Evolutionary conservation across 2,888 invertebrate genomes (phyloP).

Genomic region (Protodeltote pygarga): DNA sequence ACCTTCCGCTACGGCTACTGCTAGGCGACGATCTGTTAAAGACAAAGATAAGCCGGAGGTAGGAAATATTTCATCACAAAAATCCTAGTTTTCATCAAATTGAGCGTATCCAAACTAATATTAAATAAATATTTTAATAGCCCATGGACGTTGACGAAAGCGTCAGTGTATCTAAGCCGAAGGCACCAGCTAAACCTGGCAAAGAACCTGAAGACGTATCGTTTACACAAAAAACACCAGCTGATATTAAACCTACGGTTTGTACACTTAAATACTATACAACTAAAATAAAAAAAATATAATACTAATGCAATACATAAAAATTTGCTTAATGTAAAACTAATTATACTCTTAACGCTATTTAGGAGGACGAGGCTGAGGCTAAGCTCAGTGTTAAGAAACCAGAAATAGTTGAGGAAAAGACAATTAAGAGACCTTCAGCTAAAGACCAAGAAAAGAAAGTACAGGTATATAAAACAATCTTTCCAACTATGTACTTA

Average conservation of each 20-base stretch:
- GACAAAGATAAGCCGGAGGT: conserved; percentile 81
- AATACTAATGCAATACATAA: neutral
- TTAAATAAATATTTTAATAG: conserved; percentile 58
- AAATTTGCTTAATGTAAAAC: neutral
- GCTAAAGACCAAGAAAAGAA: conserved; percentile 70
- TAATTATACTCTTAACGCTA: conserved; percentile 36
- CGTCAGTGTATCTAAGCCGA: conserved; percentile 75
- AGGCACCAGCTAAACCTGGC: conserved; percentile 72
- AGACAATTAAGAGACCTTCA: conserved; percentile 78
- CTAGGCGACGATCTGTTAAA: conserved; percentile 78
- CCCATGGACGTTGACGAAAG: conserved; percentile 84
- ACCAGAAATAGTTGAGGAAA: conserved; percentile 80
- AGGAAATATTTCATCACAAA: conserved; percentile 28
- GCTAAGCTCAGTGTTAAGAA: conserved; percentile 82
- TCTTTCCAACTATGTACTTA: too few species aligned
- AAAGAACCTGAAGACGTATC: conserved; percentile 80
- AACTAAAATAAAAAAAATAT: neutral
- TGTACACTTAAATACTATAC: conserved; percentile 52
- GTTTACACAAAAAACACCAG: conserved; percentile 82
- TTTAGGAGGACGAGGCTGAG: conserved; percentile 78
- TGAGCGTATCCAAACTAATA: conserved; percentile 1
- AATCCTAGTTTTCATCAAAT: neutral
- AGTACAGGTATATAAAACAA: too few species aligned
- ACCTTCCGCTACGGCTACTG: conserved; percentile 73
- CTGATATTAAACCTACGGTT: conserved; percentile 81